A percentile compares a stretch with the other conserved stretches of the same genome.
Conservation (phyloP, 2,888 invertebrate species). For the Tipula lateralis region DNA sequence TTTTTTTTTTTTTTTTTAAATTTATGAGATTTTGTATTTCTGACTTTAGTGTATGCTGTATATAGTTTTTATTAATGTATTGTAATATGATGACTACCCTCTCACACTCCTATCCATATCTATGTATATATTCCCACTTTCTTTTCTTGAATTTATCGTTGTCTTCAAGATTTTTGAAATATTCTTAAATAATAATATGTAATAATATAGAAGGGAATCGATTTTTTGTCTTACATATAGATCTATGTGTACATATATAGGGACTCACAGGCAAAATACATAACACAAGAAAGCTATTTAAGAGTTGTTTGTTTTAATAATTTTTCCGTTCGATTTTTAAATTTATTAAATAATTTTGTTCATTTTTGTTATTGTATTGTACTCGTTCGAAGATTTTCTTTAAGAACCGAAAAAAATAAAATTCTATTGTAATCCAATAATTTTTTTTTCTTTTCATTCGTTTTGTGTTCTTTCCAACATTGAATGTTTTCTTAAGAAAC, state of each 20-base stretch:
- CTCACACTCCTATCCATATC: background rate
- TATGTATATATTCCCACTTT: background rate
- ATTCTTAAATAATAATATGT: constrained; percentile 3
- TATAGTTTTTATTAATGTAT: background rate
- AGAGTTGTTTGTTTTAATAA: constrained; percentile 19
- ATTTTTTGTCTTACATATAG: background rate
- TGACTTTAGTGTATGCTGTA: background rate
- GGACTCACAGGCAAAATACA: background rate
- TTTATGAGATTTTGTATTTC: background rate
- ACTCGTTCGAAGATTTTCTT: background rate
- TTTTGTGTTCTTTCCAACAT: background rate
- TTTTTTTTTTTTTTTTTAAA: background rate
- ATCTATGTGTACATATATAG: background rate
- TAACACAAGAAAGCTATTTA: constrained; percentile 19
- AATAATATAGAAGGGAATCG: background rate
- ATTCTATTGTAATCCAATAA: constrained; percentile 19
- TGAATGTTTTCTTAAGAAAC: background rate
- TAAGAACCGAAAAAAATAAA: background rate
- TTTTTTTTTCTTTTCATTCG: background rate
- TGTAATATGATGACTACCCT: background rate
- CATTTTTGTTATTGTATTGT: background rate
- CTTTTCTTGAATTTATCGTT: background rate
- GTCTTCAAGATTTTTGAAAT: background rate
- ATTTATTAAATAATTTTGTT: background rate
- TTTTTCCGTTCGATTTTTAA: background rate